phyloP scores from a whole-genome alignment of 2,888 invertebrate genomes.

The Patella depressa region DNA sequence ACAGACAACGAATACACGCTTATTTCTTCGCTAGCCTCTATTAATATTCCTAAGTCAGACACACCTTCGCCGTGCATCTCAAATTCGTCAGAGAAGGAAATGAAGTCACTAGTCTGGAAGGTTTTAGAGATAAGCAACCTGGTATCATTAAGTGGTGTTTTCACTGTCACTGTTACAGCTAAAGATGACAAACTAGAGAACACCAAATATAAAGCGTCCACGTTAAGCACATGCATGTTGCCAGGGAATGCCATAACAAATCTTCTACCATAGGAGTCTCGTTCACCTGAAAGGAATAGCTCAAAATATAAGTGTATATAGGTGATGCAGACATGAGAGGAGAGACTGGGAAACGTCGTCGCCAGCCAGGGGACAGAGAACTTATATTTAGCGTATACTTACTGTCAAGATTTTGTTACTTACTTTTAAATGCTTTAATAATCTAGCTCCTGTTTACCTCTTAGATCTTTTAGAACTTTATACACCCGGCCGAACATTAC shows the following conservation, averaged over 20 bases:
- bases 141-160: neutral
- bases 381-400: too few relatives aligned
- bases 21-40: conserved; percentile 8
- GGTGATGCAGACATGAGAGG: too few relatives aligned
- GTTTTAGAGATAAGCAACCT: neutral
- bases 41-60: conserved; percentile 11
- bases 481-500: too few relatives aligned
- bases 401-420: too few relatives aligned
- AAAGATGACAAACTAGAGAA: neutral
- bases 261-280: conserved; percentile 11
- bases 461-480: too few relatives aligned
- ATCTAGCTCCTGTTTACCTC: too few relatives aligned
- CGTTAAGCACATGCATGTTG: neutral
- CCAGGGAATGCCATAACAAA: conserved; percentile 17
- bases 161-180: neutral
- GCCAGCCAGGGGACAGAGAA: too few relatives aligned
- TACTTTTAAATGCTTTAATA: too few relatives aligned
- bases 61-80: neutral
- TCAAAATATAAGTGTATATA: too few relatives aligned
- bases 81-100: neutral
- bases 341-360: too few relatives aligned
- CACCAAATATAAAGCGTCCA: neutral
- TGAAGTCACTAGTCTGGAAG: neutral
- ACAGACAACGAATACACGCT: neutral
- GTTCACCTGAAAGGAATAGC: neutral